These are phyloP conservation scores for Nasonia giraulti DNA, from an alignment of 1,140 invertebrate genomes.

Conservation along the genomic window DNA sequence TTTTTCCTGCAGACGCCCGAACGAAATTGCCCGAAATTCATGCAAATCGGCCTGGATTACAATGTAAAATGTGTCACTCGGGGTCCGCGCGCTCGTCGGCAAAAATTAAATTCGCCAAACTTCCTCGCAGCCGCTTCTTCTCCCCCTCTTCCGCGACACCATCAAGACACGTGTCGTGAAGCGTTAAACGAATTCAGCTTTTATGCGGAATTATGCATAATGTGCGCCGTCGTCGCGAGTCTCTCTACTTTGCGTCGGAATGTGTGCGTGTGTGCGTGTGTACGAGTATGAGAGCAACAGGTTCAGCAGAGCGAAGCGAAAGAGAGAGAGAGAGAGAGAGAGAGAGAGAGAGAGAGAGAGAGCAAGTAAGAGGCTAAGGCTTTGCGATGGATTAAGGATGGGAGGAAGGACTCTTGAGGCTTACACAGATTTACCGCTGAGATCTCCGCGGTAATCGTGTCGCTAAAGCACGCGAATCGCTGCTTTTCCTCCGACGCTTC, in stretches of 20 bases:
- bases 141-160: not conserved
- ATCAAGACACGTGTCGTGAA: conserved; percentile 7
- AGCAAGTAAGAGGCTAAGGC: conserved; percentile 64
- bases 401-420: conserved; percentile 59
- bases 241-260: not conserved
- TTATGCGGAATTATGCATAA: conserved; percentile 27
- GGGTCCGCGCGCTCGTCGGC: not conserved
- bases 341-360: not conserved
- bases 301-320: not conserved
- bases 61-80: conserved; percentile 25
- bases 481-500: not conserved
- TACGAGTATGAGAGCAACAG: conserved; percentile 21
- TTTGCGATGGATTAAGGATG: conserved; percentile 68
- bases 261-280: not conserved
- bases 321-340: not conserved
- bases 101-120: conserved; percentile 34
- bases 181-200: conserved; percentile 23
- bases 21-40: conserved; percentile 25
- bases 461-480: not conserved
- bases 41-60: conserved; percentile 27
- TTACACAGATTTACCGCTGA: conserved; percentile 63
- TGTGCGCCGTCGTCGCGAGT: not conserved
- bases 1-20: not conserved
- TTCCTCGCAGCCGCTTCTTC: not conserved
- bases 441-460: conserved; percentile 42